Base-by-base conservation (phyloP, 1,140 invertebrate genomes). In the Hetaerina americana region DNA sequence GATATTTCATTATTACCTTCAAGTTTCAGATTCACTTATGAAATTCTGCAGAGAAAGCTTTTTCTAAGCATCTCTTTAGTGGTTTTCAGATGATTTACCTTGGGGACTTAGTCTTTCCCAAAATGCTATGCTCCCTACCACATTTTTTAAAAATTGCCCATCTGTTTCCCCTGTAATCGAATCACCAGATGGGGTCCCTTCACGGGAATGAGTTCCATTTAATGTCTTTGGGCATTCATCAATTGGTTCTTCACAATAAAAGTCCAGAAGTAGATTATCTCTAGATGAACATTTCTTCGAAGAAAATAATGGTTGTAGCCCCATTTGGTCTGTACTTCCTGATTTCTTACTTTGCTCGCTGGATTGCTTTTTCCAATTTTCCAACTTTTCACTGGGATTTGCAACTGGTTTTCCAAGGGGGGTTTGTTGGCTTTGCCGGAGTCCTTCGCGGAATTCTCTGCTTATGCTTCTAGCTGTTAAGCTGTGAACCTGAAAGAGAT, bases 391-490 rank as follows among this genome's bases (percentile, higher is more conserved):
- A 57, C 22, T 57, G 2, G 40, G 15, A 57, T 57, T 57, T 10
- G 10, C 40, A 5, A 57, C 40, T 57, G 40, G 40, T 57, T 57
- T 57, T 12, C 40, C 40, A 18, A 57, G 22, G 2, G 40, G 40
- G 15, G 10, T 10, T 10, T 57, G 40, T n/a, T 57, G 40, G 22
- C 10, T 57, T 57, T 57, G 40, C 15, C 40, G 40, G 3, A 91
- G 80, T 70, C 87, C 88, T 74, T 92, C 89, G 27, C 90, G 83
- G 76, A 92, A 90, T 80, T 92, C 87, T 76, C 85, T 87, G 0
- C 90, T 89, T 29, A 93, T 84, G 74, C 89, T 91, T 75, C 91
- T 84, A n/a, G 90, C 91, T 27, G 91, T 93, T 74, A 93, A 79
- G 81, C 90, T 92, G 78, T 92, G 89, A 79, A 92, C 89, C 80